These are phyloP conservation scores for Lasioglossum lativentre DNA, from an alignment of 2,888 invertebrate species.

Conservation along the genomic window DNA sequence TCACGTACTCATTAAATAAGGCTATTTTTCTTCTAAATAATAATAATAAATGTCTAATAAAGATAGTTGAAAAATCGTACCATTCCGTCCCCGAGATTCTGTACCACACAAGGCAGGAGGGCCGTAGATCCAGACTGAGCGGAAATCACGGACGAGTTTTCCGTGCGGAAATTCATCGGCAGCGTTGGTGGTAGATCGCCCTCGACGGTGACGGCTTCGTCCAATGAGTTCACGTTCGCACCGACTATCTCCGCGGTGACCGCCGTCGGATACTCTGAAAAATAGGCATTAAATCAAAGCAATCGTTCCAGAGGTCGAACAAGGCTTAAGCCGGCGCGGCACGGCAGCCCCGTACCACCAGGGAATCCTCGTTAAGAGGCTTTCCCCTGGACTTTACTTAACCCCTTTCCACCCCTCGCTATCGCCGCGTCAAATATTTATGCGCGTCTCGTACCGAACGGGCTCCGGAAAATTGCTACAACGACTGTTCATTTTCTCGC, in stretches of 20 bases:
- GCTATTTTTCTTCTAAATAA: neutral
- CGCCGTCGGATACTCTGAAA: conserved; percentile 68
- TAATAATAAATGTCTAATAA: neutral
- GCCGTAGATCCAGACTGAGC: conserved; percentile 95
- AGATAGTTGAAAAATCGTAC: conserved; percentile 86
- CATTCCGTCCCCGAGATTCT: conserved; percentile 94
- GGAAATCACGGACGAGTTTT: conserved; percentile 92
- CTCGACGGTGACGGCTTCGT: conserved; percentile 78
- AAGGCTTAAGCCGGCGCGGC: conserved; percentile 52
- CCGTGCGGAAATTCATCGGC: conserved; percentile 93
- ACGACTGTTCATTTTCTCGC: conserved; percentile 28
- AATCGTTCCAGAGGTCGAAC: conserved; percentile 56
- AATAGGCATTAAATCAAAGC: conserved; percentile 65
- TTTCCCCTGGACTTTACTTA: conserved; percentile 69
- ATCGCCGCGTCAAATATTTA: conserved; percentile 55
- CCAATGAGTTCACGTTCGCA: conserved; percentile 75
- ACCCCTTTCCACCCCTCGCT: conserved; percentile 46
- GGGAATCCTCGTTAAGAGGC: conserved; percentile 70
- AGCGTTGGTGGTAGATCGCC: conserved; percentile 83
- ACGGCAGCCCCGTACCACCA: conserved; percentile 38
- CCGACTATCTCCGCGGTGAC: conserved; percentile 80
- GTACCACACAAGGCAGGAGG: conserved; percentile 92
- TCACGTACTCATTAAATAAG: neutral
- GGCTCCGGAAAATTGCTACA: conserved; percentile 13
- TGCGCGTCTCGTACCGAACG: conserved; percentile 38